Conservation (phyloP, 2,113 vertebrate species). For the Macquaria australasica region DNA sequence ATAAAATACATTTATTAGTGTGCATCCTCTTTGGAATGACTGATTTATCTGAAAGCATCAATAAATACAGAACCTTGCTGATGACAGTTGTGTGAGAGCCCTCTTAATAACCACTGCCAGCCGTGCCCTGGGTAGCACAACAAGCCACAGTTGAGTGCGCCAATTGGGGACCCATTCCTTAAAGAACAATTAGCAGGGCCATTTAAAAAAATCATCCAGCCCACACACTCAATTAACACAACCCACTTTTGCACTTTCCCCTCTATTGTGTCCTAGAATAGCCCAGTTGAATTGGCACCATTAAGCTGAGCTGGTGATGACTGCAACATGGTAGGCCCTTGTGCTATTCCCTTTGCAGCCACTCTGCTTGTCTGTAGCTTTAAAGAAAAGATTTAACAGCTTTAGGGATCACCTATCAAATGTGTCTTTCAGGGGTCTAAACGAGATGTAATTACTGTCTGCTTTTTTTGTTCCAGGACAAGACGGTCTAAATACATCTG, state of each 20-base stretch:
- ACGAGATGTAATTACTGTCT: constrained; percentile 70
- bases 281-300: constrained; percentile 68
- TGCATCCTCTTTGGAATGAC: constrained; percentile 32
- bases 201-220: constrained; percentile 83
- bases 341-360: constrained; percentile 52
- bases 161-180: constrained; percentile 75
- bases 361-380: constrained; percentile 51
- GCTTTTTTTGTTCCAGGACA: constrained; percentile 42
- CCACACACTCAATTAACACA: constrained; percentile 86
- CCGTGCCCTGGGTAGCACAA: constrained; percentile 63
- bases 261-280: constrained; percentile 81
- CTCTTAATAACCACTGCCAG: constrained; percentile 64
- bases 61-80: constrained; percentile 58
- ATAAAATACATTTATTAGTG: constrained; percentile 17
- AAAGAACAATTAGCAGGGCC: constrained; percentile 85
- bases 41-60: constrained; percentile 55
- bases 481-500: constrained; percentile 49
- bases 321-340: constrained; percentile 52
- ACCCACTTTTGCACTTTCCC: constrained; percentile 80
- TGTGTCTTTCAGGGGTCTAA: constrained; percentile 58
- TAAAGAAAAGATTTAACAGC: constrained; percentile 67
- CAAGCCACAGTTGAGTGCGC: constrained; percentile 63
- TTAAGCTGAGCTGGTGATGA: constrained; percentile 60
- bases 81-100: constrained; percentile 67
- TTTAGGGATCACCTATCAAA: constrained; percentile 71